These are phyloP conservation scores for Lepidurus packardi DNA, from an alignment of 1,140 invertebrate species.

Conservation along the genomic window DNA sequence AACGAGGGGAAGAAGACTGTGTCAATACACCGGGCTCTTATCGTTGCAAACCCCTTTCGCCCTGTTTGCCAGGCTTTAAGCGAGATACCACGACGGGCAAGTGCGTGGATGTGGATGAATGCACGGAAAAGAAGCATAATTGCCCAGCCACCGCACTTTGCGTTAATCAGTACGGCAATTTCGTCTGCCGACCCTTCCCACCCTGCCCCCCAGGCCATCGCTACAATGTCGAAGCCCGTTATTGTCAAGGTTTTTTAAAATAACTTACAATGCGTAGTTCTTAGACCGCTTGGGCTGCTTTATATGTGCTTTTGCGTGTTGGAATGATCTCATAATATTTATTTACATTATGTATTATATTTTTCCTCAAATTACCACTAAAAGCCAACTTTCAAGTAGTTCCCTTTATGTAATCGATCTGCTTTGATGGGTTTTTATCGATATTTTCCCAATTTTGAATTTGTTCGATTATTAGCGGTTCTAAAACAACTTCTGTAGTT, in stretches of 20 bases:
- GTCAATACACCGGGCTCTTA: slow-evolving; percentile 43
- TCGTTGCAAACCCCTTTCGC: slow-evolving; percentile 41
- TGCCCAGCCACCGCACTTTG: slow-evolving; percentile 44
- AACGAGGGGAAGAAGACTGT: slow-evolving; percentile 39
- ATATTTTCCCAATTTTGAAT: no score
- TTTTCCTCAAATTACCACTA: no score
- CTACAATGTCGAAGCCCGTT: slow-evolving; percentile 35
- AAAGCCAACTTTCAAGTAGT: no score
- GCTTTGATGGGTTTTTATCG: no score
- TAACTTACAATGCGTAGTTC: no score
- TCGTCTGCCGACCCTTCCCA: slow-evolving; percentile 43
- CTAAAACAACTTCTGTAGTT: no score
- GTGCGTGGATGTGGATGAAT: slow-evolving; percentile 52
- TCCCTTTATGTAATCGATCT: no score
- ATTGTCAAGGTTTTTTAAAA: slow-evolving; percentile 37
- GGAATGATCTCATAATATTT: no score
- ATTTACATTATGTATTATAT: no score
- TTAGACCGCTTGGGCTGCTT: no score
- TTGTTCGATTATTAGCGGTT: no score
- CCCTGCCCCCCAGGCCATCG: slow-evolving; percentile 37
- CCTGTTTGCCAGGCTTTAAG: slow-evolving; percentile 42
- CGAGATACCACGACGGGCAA: slow-evolving; percentile 39
- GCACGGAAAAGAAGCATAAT: slow-evolving; percentile 43
- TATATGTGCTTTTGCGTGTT: no score
- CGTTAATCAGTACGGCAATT: slow-evolving; percentile 44